phyloP scores from a whole-genome alignment of 2,797 vertebrate genomes.

The Neosalanx taihuensis region DNA sequence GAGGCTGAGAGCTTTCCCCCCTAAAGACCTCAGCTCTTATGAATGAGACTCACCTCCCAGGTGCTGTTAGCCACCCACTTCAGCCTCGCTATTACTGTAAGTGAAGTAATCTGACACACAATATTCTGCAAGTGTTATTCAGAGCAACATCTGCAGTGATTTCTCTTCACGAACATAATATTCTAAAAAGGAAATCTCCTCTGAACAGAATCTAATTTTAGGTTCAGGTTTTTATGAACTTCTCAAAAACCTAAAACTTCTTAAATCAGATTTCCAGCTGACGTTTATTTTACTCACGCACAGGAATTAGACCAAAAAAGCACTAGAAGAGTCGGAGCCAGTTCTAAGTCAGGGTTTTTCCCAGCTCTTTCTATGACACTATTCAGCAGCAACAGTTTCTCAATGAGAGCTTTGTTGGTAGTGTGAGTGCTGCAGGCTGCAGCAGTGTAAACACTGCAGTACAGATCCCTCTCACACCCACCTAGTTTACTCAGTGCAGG shows the following conservation, averaged over 20 bases:
- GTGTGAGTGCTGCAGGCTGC: conserved; percentile 60
- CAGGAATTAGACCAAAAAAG: conserved; percentile 55
- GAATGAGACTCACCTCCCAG: conserved; percentile 72
- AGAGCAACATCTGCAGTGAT: conserved; percentile 47
- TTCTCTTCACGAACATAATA: conserved; percentile 35
- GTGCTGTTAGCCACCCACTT: conserved; percentile 67
- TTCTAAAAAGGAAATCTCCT: conserved; percentile 56
- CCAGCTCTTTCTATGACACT: conserved; percentile 64
- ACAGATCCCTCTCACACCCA: conserved; percentile 61
- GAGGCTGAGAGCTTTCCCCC: conserved; percentile 51
- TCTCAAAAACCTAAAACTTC: no score
- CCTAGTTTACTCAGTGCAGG: conserved; percentile 61
- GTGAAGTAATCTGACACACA: conserved; percentile 65
- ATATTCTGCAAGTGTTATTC: conserved; percentile 63
- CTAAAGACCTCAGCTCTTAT: conserved; percentile 61
- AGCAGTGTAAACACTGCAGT: conserved; percentile 67
- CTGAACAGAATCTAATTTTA: conserved; percentile 46
- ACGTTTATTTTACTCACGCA: conserved; percentile 65
- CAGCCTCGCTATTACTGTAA: conserved; percentile 65
- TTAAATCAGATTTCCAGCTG: conserved; percentile 55
- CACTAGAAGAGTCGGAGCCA: conserved; percentile 59
- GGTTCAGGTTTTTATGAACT: conserved; percentile 42
- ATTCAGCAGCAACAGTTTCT: conserved; percentile 70
- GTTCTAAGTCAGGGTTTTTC: conserved; percentile 56
- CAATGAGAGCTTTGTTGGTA: conserved; percentile 75